These are phyloP conservation scores for Meliscaeva auricollis DNA, from an alignment of 2,888 invertebrate species.

Conservation along the genomic window DNA sequence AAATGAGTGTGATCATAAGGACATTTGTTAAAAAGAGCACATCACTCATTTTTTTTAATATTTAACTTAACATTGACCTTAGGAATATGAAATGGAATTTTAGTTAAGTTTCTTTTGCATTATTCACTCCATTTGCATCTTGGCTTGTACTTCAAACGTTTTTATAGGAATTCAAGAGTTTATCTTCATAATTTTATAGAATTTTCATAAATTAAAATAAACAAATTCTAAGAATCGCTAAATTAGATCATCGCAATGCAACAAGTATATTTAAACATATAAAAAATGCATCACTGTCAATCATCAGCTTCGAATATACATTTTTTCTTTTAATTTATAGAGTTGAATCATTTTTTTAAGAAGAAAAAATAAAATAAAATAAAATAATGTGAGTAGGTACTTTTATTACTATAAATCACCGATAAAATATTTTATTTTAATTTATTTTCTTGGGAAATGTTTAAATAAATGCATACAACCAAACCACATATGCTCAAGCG, in stretches of 20 bases:
- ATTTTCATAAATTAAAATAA: background rate
- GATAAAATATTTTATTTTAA: background rate
- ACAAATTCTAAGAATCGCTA: background rate
- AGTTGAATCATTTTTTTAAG: conserved; percentile 12
- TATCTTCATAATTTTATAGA: background rate
- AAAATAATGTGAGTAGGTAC: background rate
- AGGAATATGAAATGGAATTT: too few species aligned
- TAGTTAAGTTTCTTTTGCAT: too few species aligned
- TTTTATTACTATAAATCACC: background rate
- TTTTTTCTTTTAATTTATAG: too few species aligned
- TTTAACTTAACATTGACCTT: too few species aligned
- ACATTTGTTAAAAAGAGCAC: too few species aligned
- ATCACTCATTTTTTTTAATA: too few species aligned
- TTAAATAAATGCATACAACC: background rate
- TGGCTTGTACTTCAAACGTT: too few species aligned
- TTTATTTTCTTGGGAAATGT: background rate
- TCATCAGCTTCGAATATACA: background rate
- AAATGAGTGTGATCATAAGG: too few species aligned
- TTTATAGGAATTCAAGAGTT: background rate
- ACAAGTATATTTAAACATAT: background rate
- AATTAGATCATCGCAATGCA: conserved; percentile 8
- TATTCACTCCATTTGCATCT: too few species aligned
- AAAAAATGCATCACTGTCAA: conserved; percentile 11
- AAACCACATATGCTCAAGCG: background rate
- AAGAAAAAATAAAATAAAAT: too few species aligned